Evolutionary conservation across 2,113 vertebrate genomes (phyloP).

Genomic region (Kryptolebias marmoratus): DNA sequence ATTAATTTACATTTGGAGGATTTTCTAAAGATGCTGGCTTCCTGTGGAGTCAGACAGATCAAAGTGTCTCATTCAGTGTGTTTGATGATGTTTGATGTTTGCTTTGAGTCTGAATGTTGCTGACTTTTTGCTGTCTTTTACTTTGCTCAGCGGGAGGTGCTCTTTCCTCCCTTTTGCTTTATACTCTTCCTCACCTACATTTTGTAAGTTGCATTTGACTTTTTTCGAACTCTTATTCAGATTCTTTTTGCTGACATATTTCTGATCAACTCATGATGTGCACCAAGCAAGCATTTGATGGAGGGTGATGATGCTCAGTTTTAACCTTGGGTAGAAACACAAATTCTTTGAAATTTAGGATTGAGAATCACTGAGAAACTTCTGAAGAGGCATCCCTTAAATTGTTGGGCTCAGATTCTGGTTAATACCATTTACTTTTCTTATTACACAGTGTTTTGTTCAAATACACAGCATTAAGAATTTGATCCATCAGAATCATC

Average conservation of each 20-base stretch:
- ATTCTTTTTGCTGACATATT: conserved; percentile 60
- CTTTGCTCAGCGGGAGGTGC: conserved; percentile 86
- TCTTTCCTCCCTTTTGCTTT: conserved; percentile 75
- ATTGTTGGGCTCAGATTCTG: background rate
- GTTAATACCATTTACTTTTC: background rate
- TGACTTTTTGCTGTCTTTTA: conserved; percentile 93
- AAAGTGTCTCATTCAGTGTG: conserved; percentile 95
- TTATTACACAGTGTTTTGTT: background rate
- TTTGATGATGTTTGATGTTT: conserved; percentile 96
- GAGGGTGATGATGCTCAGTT: conserved; percentile 40
- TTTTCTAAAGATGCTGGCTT: conserved; percentile 98
- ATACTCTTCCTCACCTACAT: conserved; percentile 55
- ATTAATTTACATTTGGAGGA: conserved; percentile 98
- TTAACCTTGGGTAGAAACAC: conserved; percentile 22
- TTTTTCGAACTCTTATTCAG: conserved; percentile 55
- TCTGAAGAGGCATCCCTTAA: conserved; percentile 4
- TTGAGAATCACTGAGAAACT: conserved; percentile 26
- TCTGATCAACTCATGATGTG: conserved; percentile 54
- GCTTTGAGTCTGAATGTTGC: conserved; percentile 93
- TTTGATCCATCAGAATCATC: background rate
- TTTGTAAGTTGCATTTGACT: conserved; percentile 61
- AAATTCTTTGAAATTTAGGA: conserved; percentile 33
- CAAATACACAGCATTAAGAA: background rate
- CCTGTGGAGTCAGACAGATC: conserved; percentile 94
- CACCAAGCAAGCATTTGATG: conserved; percentile 40